Evolutionary conservation across 37 sponge, comb jelly and placozoan genomes (phyloP), one percentile per base, ranked within the genome.

Genomic region (Corticium candelabrum): DNA sequence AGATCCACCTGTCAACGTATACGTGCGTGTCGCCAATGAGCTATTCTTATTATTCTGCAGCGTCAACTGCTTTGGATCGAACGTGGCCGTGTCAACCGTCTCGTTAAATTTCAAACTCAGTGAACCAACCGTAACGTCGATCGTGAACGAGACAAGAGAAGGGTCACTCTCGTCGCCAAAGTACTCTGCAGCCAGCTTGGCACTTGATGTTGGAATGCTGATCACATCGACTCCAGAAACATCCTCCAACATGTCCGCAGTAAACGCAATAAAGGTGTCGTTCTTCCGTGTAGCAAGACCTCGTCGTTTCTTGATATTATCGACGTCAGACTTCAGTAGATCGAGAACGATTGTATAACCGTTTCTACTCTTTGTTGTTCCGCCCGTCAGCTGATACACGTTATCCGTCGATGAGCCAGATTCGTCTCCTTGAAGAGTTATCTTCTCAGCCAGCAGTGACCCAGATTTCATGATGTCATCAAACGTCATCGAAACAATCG

Each of bases 101-200:
- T 94, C 95, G 37, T 71, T 73, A 38, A 94, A 90, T n/a, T 84
- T 84, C 29, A 94, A 81, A 0, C 69, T 38, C 3, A 94, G 81
- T 40, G 82, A 39, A 37, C 76, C 67, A 21, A 74, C 76, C 5
- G 85, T 89, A 35, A 88, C 74, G 7, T 86, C 82, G 7, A 94
- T 34, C 37, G 81, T 73, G 70, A 94, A 90, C 34, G 70, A 34
- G 32, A n/a, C 37, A 0, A 94, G 78, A 3, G 39, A 39, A 34
- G 95, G 73, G 5, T 70, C 21, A 34, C 35, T 70, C 29, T 70
- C 36, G 36, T 70, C 73, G 31, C 5, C 73, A 34, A 70, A 29
- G 29, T 70, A 15, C 5, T 4, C 36, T 32, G 73, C 36, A 5
- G 86, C 95, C 36, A 39, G 15, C 3, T 37, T 36, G 29, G 87